Base-by-base conservation (phyloP, 2,797 vertebrate genomes). In the Hozukius guyotensis region DNA sequence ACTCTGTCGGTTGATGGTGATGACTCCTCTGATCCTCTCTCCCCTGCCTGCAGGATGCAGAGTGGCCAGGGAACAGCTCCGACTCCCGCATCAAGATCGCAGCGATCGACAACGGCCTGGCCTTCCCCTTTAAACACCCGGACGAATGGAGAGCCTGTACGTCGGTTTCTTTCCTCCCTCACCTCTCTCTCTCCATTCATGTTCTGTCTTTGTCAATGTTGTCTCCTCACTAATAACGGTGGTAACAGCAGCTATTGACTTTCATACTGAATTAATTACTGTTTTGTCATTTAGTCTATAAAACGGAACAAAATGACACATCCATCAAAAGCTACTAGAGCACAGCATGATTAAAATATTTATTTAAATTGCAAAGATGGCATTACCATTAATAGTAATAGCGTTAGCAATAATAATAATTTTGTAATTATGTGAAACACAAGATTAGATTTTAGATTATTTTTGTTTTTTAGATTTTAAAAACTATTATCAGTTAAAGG, bases 121-220 rank as follows among this genome's bases (percentile, higher is more conserved):
- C 98, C 20, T 99, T 99, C 93, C 99, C 99, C 82, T 99, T 99
- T 85, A 99, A 99, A 88, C 98, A 99, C 93, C 99, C 99, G 1
- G 98, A 99, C 81, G 97, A 99, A 78, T 99, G 99, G 99, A 97
- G 98, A 95, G 96, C 99, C 11, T 99, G 99, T 99, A 94, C 91
- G 99, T 91, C 62, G 13, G 1, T 74, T 29, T 72, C 12, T 56
- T 32, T 14, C 16, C n/a, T 27, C 4, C 22, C 14, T 72, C 22
- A 11, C 12, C 3, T 10, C 6, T 66, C 31, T 20, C 60, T 66
- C 31, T 20, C 61, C 55, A 29, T 24, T 56, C 11, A 29, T 22
- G 5, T 12, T 29, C 16, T 34, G 27, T 34, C 60, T 55, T 63
- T 8, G 6, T 77, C 24, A 63, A 8, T 2, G 14, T n/a, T 12